Conservation (phyloP, 2,888 invertebrate species). For the Apodemia mormo region DNA sequence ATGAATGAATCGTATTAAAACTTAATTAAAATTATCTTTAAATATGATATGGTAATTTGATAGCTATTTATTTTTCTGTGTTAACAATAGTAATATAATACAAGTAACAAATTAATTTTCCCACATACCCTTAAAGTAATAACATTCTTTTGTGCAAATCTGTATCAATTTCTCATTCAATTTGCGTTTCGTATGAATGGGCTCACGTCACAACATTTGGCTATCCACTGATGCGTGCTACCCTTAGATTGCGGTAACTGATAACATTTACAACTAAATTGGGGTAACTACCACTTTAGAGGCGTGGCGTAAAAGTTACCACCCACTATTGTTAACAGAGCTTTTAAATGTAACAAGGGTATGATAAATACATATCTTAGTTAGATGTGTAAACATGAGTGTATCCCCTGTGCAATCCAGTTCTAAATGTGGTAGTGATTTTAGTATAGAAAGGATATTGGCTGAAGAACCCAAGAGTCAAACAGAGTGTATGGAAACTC, state of each 20-base stretch:
- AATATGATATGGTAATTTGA: constrained; percentile 21
- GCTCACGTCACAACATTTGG: constrained; percentile 72
- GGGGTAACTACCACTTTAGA: constrained; percentile 30
- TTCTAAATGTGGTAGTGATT: constrained; percentile 69
- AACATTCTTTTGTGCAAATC: constrained; percentile 74
- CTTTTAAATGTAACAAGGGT: constrained; percentile 43
- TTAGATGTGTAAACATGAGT: constrained; percentile 52
- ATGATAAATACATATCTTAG: constrained; percentile 31
- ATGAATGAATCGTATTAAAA: constrained; percentile 40
- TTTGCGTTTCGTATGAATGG: constrained; percentile 66
- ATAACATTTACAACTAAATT: constrained; percentile 37
- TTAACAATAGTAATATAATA: constrained; percentile 52
- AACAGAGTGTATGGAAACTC: constrained; percentile 44
- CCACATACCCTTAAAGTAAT: constrained; percentile 79
- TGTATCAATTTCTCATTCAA: constrained; percentile 74
- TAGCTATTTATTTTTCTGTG: neutral
- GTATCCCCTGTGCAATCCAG: constrained; percentile 55
- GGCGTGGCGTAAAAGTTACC: constrained; percentile 53
- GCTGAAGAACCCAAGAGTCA: constrained; percentile 63
- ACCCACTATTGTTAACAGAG: constrained; percentile 41
- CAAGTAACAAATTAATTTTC: constrained; percentile 77
- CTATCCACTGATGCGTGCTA: constrained; percentile 57
- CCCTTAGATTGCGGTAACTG: constrained; percentile 55
- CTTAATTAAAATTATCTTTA: constrained; percentile 32
- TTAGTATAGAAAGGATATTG: constrained; percentile 84